These are phyloP conservation scores for Leucopsar rothschildi DNA, from an alignment of 2,113 vertebrate genomes.

Conservation along the genomic window DNA sequence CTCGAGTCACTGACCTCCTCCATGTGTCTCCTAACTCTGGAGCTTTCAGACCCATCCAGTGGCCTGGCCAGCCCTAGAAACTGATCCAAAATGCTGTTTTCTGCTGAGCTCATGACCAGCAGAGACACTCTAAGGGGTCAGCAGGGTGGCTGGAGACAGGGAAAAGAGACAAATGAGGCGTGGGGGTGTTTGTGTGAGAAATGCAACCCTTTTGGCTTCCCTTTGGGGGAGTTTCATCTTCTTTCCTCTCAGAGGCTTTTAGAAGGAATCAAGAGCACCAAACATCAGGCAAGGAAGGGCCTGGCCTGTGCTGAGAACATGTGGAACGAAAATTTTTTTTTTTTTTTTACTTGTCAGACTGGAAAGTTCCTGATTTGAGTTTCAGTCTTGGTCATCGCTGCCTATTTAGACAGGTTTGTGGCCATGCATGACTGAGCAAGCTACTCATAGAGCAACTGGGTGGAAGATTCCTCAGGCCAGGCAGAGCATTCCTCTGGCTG, in stretches of 20 bases:
- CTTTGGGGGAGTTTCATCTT: neutral
- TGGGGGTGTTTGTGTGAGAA: neutral
- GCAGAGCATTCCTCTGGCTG: neutral
- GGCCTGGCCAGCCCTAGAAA: neutral
- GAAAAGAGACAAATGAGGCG: neutral
- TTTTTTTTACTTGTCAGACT: neutral
- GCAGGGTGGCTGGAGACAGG: neutral
- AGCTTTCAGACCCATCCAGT: neutral
- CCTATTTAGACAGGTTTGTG: neutral
- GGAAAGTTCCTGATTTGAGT: slow-evolving; percentile 28
- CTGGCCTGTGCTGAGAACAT: neutral
- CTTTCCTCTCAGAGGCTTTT: neutral
- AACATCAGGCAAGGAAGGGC: neutral
- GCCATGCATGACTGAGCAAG: slow-evolving; percentile 3
- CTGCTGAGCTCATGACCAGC: neutral
- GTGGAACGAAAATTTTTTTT: rapidly evolving
- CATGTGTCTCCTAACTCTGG: rapidly evolving
- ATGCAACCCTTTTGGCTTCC: neutral
- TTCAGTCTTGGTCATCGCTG: slow-evolving; percentile 20
- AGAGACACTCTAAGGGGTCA: neutral
- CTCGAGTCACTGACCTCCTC: neutral
- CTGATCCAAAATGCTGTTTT: neutral
- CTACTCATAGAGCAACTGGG: neutral
- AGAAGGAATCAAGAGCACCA: neutral
- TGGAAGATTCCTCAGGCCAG: neutral